Evolutionary conservation across 2,888 invertebrate genomes (phyloP).

Genomic region (Ormyrus rosae): DNA sequence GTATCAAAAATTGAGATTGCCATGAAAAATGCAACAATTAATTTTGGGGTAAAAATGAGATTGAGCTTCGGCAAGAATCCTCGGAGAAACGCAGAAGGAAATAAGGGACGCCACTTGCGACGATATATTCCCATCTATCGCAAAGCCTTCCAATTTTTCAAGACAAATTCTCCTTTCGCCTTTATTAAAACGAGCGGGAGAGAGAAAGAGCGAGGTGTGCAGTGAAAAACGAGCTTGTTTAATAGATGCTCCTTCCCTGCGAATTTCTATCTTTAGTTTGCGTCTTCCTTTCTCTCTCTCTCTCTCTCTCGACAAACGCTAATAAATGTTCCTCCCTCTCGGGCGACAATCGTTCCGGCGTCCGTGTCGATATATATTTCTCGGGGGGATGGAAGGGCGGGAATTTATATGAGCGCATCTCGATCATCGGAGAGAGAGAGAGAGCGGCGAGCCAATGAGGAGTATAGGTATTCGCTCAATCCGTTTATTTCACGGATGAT

Average conservation of each 20-base stretch:
- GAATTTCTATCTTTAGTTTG: slow-evolving; percentile 22
- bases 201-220: slow-evolving; percentile 7
- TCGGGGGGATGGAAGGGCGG: not conserved
- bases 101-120: not conserved
- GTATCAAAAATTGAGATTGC: not conserved
- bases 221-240: slow-evolving; percentile 52
- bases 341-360: slow-evolving; percentile 42
- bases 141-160: slow-evolving; percentile 50
- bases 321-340: slow-evolving; percentile 48
- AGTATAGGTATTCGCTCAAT: slow-evolving; percentile 12
- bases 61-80: not conserved
- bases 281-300: not conserved
- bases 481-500: slow-evolving; percentile 57
- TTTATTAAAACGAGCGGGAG: not conserved
- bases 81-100: not conserved
- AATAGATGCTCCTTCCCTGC: slow-evolving; percentile 23
- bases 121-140: slow-evolving; percentile 46
- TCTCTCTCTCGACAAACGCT: slow-evolving; percentile 4
- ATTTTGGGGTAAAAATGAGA: not conserved
- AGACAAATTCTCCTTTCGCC: slow-evolving; percentile 27
- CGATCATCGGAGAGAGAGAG: slow-evolving; percentile 40
- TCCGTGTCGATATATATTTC: slow-evolving; percentile 12
- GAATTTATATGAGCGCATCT: slow-evolving; percentile 33
- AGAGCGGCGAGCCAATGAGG: not conserved
- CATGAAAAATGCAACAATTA: slow-evolving; percentile 21